A percentile compares a stretch with the other conserved stretches of the same genome.
Conservation (phyloP, 2,797 vertebrate species). For the Hemitrygon akajei region DNA sequence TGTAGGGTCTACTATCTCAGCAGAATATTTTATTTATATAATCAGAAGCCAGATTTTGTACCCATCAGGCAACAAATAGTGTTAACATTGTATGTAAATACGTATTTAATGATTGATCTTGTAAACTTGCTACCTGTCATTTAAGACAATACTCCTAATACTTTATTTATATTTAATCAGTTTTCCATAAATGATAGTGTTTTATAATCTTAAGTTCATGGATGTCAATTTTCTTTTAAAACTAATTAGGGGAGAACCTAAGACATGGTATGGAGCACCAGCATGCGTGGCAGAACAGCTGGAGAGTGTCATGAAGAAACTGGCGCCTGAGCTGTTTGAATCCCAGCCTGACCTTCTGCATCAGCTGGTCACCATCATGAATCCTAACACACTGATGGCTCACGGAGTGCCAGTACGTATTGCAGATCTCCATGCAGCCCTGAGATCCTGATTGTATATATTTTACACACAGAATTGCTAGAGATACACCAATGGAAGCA, state of each 20-base stretch:
- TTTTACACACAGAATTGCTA: background rate
- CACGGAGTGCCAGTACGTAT: constrained; percentile 85
- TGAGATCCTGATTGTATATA: constrained; percentile 41
- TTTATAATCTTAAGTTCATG: constrained; percentile 30
- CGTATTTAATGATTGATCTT: background rate
- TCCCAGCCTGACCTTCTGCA: constrained; percentile 95
- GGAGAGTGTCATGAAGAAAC: constrained; percentile 89
- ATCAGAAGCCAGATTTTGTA: too few relatives aligned
- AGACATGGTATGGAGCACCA: constrained; percentile 97
- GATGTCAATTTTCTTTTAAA: constrained; percentile 32
- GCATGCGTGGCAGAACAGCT: constrained; percentile 90
- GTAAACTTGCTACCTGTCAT: background rate
- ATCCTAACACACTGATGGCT: constrained; percentile 95
- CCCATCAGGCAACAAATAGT: background rate
- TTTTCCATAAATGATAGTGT: constrained; percentile 18
- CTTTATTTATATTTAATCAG: constrained; percentile 4
- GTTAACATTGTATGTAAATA: background rate
- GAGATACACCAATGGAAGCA: background rate
- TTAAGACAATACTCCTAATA: background rate
- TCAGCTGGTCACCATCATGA: constrained; percentile 99
- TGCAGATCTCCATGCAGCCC: constrained; percentile 40
- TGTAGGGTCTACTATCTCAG: background rate
- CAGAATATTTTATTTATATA: background rate
- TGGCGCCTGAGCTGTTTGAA: constrained; percentile 93
- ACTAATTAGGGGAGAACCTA: constrained; percentile 84